Conservation (phyloP, 2,888 invertebrate species). For the Sminthurinus aureus region DNA sequence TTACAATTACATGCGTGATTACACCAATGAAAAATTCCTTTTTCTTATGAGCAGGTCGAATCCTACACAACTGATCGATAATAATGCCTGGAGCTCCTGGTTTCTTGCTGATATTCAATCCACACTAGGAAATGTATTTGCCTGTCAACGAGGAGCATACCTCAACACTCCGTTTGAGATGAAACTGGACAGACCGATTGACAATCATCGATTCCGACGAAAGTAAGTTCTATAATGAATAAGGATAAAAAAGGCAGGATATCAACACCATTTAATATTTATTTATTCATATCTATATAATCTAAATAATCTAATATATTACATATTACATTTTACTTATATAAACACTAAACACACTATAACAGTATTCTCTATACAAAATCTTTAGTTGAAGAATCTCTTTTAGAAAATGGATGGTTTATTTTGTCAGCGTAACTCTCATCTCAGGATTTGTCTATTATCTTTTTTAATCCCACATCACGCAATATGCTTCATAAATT, state of each 20-base stretch:
- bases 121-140: constrained; percentile 48
- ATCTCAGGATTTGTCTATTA: background rate
- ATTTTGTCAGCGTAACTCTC: background rate
- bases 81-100: constrained; percentile 50
- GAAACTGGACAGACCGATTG: constrained; percentile 52
- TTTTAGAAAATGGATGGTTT: too few relatives aligned
- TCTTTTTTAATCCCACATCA: constrained; percentile 14
- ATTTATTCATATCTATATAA: background rate
- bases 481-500: constrained; percentile 20
- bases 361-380: background rate
- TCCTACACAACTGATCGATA: constrained; percentile 46
- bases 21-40: too few relatives aligned
- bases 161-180: constrained; percentile 49
- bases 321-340: too few relatives aligned
- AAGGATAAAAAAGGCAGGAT: background rate
- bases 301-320: background rate
- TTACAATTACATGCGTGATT: too few relatives aligned
- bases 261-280: too few relatives aligned
- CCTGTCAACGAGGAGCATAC: constrained; percentile 50
- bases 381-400: background rate
- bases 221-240: background rate
- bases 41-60: constrained; percentile 41
- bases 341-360: too few relatives aligned
- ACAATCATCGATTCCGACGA: constrained; percentile 32
- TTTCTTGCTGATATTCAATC: constrained; percentile 52